Base-by-base conservation (phyloP, 1,140 invertebrate species). In the Samia ricini region DNA sequence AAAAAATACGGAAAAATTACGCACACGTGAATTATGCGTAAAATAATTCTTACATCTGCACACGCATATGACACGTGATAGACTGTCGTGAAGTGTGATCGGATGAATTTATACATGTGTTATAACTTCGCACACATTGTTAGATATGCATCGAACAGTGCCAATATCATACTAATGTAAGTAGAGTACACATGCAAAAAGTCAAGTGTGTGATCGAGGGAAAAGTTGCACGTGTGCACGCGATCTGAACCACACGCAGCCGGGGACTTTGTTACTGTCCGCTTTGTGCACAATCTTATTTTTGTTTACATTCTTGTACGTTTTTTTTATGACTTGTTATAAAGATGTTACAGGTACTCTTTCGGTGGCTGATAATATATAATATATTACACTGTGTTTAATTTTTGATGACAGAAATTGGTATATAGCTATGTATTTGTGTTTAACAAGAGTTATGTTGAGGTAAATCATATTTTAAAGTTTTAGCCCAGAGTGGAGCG, bases 161-260 rank as follows among this genome's bases (percentile, higher is more conserved):
- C 33, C 4, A 36, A 36, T 36, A 36, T 5, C 33, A 15, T 42
- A 42, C 33, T 15, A 15, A 42, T 42, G 33, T 42, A 42, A 42
- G 33, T 42, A 15, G 33, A 42, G 33, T 42, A 42, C n/a, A 42
- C 12, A 42, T 42, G 33, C 33, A 42, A 42, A 42, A 42, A 21
- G 56, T 48, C 64, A 2, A 42, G 49, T 2, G 22, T 64, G 56
- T 65, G 42, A 3, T 23, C 22, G 68, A 61, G 51, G 50, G 33
- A 42, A 49, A 59, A n/a, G 22, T 52, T 64, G 72, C 59, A 56
- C 60, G 60, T 76, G 74, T 77, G 74, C 80, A 79, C 74, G 79
- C 78, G 75, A 82, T 77, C 73, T 65, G 71, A 77, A 61, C 72
- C 70, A 77, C 77, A 74, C 77, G 74, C 78, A 79, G 71, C 54